phyloP scores from a whole-genome alignment of 2,113 vertebrate species.

The Atherinomorus stipes region DNA sequence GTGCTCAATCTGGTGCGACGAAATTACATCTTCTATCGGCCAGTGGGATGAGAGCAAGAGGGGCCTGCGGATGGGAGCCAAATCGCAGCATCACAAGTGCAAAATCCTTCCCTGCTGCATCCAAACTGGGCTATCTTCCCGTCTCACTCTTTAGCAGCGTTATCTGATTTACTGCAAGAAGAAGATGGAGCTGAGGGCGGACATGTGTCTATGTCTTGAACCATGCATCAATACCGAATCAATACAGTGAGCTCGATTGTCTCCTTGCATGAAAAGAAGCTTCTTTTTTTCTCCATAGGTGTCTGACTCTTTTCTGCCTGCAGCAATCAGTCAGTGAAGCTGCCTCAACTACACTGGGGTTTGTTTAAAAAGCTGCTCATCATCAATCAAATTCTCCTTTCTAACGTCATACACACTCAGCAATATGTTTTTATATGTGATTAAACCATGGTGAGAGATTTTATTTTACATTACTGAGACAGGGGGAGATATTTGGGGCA shows the following conservation, averaged over 20 bases:
- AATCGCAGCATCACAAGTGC: constrained; percentile 27
- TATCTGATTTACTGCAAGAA: constrained; percentile 53
- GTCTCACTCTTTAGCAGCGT: constrained; percentile 34
- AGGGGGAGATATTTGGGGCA: constrained; percentile 36
- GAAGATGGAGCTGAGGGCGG: constrained; percentile 24
- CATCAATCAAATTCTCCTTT: constrained; percentile 47
- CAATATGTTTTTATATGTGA: constrained; percentile 17
- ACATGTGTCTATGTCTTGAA: constrained; percentile 46
- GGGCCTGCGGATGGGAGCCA: constrained; percentile 32
- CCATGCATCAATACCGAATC: constrained; percentile 60
- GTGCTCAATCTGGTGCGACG: constrained; percentile 57
- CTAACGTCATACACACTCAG: constrained; percentile 22
- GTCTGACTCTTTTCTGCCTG: constrained; percentile 32
- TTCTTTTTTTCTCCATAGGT: constrained; percentile 19
- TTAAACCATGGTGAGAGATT: background rate
- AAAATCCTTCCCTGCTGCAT: constrained; percentile 23
- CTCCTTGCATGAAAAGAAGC: constrained; percentile 35
- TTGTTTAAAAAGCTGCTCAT: constrained; percentile 45
- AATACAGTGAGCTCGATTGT: constrained; percentile 43
- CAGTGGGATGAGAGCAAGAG: constrained; percentile 21
- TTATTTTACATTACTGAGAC: constrained; percentile 9
- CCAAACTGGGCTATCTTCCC: constrained; percentile 47
- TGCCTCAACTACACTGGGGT: constrained; percentile 14
- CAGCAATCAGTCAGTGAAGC: constrained; percentile 31
- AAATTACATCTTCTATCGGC: constrained; percentile 48